Percentiles rank a stretch among this genome's conserved stretches.
phyloP scores from a whole-genome alignment of 1,140 invertebrate species.

The Gerris buenoi region DNA sequence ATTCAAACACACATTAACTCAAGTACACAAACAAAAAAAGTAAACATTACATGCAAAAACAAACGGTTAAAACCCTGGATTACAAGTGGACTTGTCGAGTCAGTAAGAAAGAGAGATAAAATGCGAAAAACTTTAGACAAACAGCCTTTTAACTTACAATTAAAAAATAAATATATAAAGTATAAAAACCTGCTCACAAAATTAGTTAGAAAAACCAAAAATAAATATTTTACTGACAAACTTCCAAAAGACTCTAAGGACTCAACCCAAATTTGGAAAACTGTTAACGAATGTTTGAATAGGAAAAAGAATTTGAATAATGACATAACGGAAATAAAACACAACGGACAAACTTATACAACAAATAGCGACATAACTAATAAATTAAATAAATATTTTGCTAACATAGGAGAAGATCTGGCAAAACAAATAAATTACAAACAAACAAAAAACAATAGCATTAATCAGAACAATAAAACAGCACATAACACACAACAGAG shows the following conservation, averaged over 20 bases:
- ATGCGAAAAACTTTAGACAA: not conserved
- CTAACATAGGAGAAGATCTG: not conserved
- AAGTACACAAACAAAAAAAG: not conserved
- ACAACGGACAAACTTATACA: not conserved
- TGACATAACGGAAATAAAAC: not conserved
- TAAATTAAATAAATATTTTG: not conserved
- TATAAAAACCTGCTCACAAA: not conserved
- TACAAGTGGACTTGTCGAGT: not conserved
- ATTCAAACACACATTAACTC: not conserved
- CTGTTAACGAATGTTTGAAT: not conserved
- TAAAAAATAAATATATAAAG: not conserved
- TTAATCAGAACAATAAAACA: not conserved
- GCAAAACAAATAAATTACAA: not conserved
- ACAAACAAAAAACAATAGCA: not conserved
- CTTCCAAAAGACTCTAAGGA: not conserved
- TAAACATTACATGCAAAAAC: not conserved
- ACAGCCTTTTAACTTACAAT: not conserved
- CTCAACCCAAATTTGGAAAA: not conserved
- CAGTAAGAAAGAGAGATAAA: not conserved
- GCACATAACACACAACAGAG: too few species aligned
- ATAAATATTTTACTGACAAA: not conserved
- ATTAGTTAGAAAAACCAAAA: not conserved
- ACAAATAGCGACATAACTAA: not conserved
- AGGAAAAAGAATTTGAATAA: not conserved
- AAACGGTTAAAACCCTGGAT: not conserved